Percentiles rank a stretch among this genome's conserved stretches.
These are phyloP conservation scores for Misgurnus mizolepis DNA, from an alignment of 2,113 vertebrate species.

Conservation along the genomic window DNA sequence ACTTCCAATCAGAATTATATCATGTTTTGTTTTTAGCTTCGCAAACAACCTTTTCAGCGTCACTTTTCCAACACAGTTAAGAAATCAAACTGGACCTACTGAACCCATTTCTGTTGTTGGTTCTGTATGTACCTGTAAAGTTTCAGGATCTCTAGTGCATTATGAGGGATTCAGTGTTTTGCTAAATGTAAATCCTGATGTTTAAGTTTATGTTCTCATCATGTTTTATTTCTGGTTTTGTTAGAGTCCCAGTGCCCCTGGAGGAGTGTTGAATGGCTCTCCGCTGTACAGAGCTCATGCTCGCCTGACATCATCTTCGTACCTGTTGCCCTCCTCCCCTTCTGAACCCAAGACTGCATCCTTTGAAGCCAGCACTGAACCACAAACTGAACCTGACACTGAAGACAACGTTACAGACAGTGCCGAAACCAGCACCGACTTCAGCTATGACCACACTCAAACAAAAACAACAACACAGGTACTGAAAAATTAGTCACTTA, in stretches of 20 bases:
- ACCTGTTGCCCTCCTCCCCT: not conserved
- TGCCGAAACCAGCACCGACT: not conserved
- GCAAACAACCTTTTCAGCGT: too few relatives aligned
- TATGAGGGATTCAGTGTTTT: too few relatives aligned
- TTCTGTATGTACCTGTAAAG: too few relatives aligned
- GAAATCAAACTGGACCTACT: too few relatives aligned
- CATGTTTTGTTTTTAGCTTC: too few relatives aligned
- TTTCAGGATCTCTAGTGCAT: too few relatives aligned
- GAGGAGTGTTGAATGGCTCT: slow-evolving; percentile 13
- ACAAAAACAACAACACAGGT: slow-evolving; percentile 13
- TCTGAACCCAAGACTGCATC: not conserved
- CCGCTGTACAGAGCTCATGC: not conserved
- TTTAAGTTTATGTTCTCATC: not conserved
- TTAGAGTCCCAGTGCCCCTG: slow-evolving; percentile 8
- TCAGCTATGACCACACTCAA: slow-evolving; percentile 12
- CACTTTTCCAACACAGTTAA: too few relatives aligned
- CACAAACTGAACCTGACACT: too few relatives aligned
- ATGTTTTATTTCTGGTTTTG: not conserved
- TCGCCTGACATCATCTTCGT: not conserved
- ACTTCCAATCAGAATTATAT: too few relatives aligned
- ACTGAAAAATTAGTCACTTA: not conserved
- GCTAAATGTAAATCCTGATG: not conserved
- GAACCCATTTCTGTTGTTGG: too few relatives aligned
- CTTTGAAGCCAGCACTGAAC: not conserved
- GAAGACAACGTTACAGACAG: not conserved